Evolutionary conservation across 2,888 invertebrate species (phyloP), one percentile per base, ranked within the genome.

Genomic region (Drosophila recens): DNA sequence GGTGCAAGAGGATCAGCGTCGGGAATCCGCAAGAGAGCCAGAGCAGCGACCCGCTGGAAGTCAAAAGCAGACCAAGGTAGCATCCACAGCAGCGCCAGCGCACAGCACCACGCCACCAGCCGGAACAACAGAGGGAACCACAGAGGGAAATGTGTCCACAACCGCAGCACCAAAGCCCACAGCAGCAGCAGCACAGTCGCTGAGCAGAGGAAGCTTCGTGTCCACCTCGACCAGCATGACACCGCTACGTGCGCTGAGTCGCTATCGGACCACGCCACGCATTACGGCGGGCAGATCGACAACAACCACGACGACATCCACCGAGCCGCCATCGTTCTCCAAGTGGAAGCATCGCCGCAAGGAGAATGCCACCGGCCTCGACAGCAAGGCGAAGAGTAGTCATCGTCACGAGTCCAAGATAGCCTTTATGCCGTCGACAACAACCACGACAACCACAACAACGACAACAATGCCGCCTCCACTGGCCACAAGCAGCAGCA

Each of bases 331-430:
- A 0, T 72, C 90, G 23, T 70, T 72, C 2, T n/a, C 89, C 10
- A 93, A 92, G 78, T 93, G 92, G 93, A 91, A 89, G 46, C 91
- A 90, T 36, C 89, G 90, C 23, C 87, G 89, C 53, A 91, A 87
- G 67, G 71, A 79, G 5, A 75, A 61, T 17, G 40, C 42, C 30
- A 68, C 62, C 15, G 53, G 49, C 27, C n/a, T 56, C 46, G 87
- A 90, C 33, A 86, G 72, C 65, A 77, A 72, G 15, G 74, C 74
- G 9, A 86, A 82, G 52, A 72, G 82, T 62, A 87, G 87, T 33
- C 56, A 68, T 23, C 82, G 80, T 0, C 74, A 88, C 45, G 86
- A 87, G 27, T 69, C 86, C 5, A 78, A 80, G n/a, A 45, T 84
- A 9, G 46, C 54, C 2, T 65, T 74, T 20, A 3, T 59, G 23